Percentiles rank a stretch among this genome's conserved stretches.
phyloP scores from a whole-genome alignment of 2,113 vertebrate species.

The Crotalus horridus region DNA sequence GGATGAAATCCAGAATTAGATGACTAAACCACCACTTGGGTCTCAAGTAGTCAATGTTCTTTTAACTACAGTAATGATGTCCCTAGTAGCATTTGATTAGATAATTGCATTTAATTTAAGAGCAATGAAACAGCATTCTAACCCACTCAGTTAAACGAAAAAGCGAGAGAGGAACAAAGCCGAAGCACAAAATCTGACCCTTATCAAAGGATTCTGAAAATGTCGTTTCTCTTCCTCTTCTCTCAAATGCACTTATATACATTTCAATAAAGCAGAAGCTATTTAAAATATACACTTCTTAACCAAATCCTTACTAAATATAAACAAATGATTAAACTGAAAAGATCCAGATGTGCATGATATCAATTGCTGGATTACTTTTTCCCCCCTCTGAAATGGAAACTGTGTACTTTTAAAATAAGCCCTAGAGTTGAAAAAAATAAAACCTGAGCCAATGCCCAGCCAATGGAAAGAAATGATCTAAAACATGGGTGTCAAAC shows the following conservation, averaged over 20 bases:
- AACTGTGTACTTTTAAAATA: slow-evolving; percentile 66
- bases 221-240: slow-evolving; percentile 22
- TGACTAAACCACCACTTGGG: background rate
- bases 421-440: slow-evolving; percentile 50
- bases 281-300: slow-evolving; percentile 59
- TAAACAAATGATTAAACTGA: slow-evolving; percentile 68
- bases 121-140: background rate
- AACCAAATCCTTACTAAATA: slow-evolving; percentile 54
- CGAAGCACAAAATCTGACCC: background rate
- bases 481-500: background rate
- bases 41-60: background rate
- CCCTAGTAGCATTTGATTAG: background rate
- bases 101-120: background rate
- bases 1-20: background rate
- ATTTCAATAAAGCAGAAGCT: slow-evolving; percentile 45
- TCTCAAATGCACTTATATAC: slow-evolving; percentile 1
- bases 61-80: background rate
- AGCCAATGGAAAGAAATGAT: slow-evolving; percentile 23
- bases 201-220: slow-evolving; percentile 32
- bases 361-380: slow-evolving; percentile 60
- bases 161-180: background rate
- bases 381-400: slow-evolving; percentile 23
- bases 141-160: background rate
- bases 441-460: background rate
- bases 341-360: slow-evolving; percentile 62